These are phyloP conservation scores for Oncorhynchus keta DNA, from an alignment of 2,113 vertebrate species.

Conservation along the genomic window DNA sequence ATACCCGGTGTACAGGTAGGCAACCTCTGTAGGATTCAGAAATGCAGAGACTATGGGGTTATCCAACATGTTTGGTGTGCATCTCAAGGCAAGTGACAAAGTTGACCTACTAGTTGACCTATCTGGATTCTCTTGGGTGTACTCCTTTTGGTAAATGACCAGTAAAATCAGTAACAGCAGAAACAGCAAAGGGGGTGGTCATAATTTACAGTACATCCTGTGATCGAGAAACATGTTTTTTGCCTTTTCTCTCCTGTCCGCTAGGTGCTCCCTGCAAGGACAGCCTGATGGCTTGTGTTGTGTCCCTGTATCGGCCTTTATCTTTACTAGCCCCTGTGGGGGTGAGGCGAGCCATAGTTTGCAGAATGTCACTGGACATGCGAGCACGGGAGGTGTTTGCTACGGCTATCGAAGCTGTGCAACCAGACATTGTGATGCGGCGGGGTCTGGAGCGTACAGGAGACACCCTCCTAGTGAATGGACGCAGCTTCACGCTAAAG, in stretches of 20 bases:
- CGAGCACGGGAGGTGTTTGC: conserved; percentile 81
- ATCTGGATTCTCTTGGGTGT: not conserved
- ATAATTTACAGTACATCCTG: too few species aligned
- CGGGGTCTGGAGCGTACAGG: conserved; percentile 75
- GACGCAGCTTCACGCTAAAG: conserved; percentile 73
- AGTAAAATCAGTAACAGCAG: not conserved
- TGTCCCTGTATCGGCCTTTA: conserved; percentile 56
- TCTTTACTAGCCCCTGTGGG: conserved; percentile 42
- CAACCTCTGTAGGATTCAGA: not conserved
- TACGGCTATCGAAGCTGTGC: conserved; percentile 63
- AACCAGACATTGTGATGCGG: conserved; percentile 80
- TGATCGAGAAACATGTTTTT: not conserved
- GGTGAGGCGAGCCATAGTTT: conserved; percentile 27
- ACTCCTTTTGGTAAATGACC: not conserved
- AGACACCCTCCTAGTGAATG: conserved; percentile 74
- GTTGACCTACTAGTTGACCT: not conserved
- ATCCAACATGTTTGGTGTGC: not conserved
- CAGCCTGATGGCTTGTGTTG: conserved; percentile 65
- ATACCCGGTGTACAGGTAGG: conserved; percentile 51
- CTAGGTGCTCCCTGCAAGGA: conserved; percentile 37
- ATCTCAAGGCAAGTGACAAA: not conserved
- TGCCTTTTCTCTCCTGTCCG: conserved; percentile 6
- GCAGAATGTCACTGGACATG: conserved; percentile 49
- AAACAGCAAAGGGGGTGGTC: not conserved
- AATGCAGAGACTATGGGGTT: not conserved